Percentiles rank a stretch among this genome's conserved stretches.
Conservation (phyloP, 2,888 invertebrate species). For the Bibio marci region DNA sequence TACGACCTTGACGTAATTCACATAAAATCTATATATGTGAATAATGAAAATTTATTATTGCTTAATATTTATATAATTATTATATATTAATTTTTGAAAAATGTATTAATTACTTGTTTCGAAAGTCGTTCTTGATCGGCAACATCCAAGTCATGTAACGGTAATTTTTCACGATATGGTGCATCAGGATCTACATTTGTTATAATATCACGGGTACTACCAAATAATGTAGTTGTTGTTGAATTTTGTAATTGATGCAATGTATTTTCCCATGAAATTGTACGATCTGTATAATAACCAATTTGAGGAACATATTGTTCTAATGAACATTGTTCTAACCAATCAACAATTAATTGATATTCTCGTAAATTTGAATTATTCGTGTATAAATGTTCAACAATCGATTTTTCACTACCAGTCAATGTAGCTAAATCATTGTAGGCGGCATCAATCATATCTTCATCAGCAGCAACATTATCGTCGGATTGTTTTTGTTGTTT, state of each 20-base stretch:
- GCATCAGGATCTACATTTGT: conserved; percentile 80
- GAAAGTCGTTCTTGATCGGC: conserved; percentile 54
- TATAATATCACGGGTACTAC: conserved; percentile 39
- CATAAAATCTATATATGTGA: conserved; percentile 39
- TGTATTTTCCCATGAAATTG: conserved; percentile 84
- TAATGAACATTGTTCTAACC: conserved; percentile 71
- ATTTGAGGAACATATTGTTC: conserved; percentile 35
- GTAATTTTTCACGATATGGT: conserved; percentile 55
- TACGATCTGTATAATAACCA: conserved; percentile 62
- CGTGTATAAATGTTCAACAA: conserved; percentile 27
- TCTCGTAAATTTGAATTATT: conserved; percentile 41
- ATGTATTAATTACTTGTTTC: conserved; percentile 21
- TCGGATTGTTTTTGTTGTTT: too few species aligned
- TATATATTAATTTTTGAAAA: too few species aligned
- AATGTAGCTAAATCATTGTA: conserved; percentile 24
- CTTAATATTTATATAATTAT: too few species aligned
- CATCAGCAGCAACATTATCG: too few species aligned
- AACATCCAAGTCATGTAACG: conserved; percentile 70
- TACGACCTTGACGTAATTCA: conserved; percentile 69
- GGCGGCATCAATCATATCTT: conserved; percentile 20
- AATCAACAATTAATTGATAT: conserved; percentile 76
- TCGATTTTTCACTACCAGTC: conserved; percentile 36
- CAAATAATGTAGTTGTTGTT: conserved; percentile 36
- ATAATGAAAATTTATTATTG: conserved; percentile 25
- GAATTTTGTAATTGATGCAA: conserved; percentile 49